Evolutionary conservation across 2,797 vertebrate genomes (phyloP), one percentile per base, ranked within the genome.

Genomic region (Falco rusticolus): DNA sequence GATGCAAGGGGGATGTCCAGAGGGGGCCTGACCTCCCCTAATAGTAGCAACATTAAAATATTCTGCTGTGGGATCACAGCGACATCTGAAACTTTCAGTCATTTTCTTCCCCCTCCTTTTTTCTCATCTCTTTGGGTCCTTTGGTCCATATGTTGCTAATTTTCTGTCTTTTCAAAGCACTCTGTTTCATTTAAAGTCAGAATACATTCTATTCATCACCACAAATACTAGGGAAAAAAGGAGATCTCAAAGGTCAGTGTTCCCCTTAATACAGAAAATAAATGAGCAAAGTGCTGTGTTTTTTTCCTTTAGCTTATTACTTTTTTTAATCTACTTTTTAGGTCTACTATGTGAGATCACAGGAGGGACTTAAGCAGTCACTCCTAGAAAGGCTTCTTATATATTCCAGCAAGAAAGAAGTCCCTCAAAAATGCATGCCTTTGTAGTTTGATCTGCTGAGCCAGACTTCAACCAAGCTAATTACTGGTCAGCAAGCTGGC

Each of bases 71-170:
- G 88, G 91, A 94, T 96, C 90, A 94, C 92, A 94, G 68, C 2
- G 24, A 96, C 96, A 95, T 96, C 96, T 97, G 94, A 97, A 96
- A 97, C 96, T 94, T 96, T 93, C 53, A 79, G 93, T 59, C 94
- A 41, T 95, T 96, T 90, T 96, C 94, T 91, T 92, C 79, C 76
- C 84, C 31, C 61, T 93, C 72, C 88, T 80, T 94, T 96, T 95
- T 92, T 65, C 93, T 97, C 95, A 92, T 97, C 97, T 96, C 85
- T 96, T 94, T 96, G 96, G 96, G 95, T 98, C 97, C 97, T 97
- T 97, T 95, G 93, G 98, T 95, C 97, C 98, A 97, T 97, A 96
- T 98, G 98, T 98, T 98, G 98, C 97, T 98, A 96, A 98, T 98
- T 98, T 98, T 96, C 96, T 96, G 91, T 97, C 97, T 97, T 98